Percentiles rank a stretch among this genome's conserved stretches.
Conservation (phyloP, 2,113 vertebrate species). For the Prunella fulvescens region DNA sequence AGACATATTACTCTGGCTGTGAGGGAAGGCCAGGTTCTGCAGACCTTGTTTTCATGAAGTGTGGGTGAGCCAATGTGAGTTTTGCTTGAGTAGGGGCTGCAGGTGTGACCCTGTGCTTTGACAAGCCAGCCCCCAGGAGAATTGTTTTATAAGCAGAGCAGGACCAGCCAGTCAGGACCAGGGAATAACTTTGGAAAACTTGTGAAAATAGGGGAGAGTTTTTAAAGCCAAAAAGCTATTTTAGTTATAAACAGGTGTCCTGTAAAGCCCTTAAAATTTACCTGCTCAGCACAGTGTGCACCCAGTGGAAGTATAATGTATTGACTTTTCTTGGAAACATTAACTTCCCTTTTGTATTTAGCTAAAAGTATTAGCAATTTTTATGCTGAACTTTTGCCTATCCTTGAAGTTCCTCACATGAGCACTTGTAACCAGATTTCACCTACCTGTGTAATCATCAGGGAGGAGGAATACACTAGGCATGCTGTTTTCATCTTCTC, state of each 20-base stretch:
- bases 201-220: background rate
- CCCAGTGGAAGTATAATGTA: background rate
- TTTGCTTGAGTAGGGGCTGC: background rate
- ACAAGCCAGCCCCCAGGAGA: background rate
- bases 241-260: background rate
- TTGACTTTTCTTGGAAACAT: background rate
- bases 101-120: background rate
- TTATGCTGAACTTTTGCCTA: background rate
- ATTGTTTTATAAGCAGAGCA: background rate
- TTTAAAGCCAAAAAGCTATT: background rate
- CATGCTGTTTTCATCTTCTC: background rate
- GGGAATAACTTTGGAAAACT: background rate
- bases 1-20: rapidly evolving
- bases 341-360: background rate
- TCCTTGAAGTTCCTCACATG: background rate
- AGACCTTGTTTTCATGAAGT: background rate
- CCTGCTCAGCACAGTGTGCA: background rate
- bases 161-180: background rate
- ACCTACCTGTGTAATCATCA: rapidly evolving
- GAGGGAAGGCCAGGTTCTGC: background rate
- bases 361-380: no score
- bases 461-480: background rate
- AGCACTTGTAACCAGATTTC: background rate
- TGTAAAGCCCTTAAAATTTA: background rate
- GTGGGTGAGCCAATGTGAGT: background rate